A percentile compares a stretch with the other conserved stretches of the same genome.
These are phyloP conservation scores for Osedax frankpressi DNA, from an alignment of 2,888 invertebrate species.

Conservation along the genomic window DNA sequence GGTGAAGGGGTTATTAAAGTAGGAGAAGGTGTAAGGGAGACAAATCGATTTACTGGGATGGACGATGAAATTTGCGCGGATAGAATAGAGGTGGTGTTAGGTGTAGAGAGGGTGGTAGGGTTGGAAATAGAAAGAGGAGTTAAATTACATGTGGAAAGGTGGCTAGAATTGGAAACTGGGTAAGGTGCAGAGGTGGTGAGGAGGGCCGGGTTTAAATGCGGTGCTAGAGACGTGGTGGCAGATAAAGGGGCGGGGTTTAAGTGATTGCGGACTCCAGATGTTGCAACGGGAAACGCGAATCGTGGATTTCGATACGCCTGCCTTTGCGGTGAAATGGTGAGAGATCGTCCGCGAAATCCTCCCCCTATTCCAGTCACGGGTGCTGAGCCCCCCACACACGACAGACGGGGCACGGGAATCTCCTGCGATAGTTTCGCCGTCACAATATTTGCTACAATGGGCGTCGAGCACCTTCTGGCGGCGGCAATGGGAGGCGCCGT, in stretches of 20 bases:
- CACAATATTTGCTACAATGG: neutral
- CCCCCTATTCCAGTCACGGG: too few relatives aligned
- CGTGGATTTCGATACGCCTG: too few relatives aligned
- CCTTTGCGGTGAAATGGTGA: too few relatives aligned
- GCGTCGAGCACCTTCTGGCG: neutral
- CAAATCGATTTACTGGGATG: neutral
- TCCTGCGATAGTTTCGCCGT: too few relatives aligned
- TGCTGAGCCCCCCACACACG: too few relatives aligned
- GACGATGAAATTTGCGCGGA: too few relatives aligned
- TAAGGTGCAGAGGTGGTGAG: neutral
- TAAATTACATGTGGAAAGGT: neutral
- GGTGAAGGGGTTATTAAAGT: neutral
- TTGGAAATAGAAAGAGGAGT: neutral
- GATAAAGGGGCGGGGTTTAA: neutral
- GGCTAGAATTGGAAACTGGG: neutral
- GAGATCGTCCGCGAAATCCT: too few relatives aligned
- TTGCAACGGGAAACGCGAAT: too few relatives aligned
- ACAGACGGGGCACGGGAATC: neutral
- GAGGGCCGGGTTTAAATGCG: neutral
- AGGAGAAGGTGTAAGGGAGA: neutral
- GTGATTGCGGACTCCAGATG: neutral
- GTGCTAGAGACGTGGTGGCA: neutral
- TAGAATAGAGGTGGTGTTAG: neutral
- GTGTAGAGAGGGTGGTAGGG: neutral
- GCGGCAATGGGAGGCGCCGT: neutral